These are phyloP conservation scores for Sebastes taczanowskii DNA, from an alignment of 2,797 vertebrate genomes.

Conservation along the genomic window DNA sequence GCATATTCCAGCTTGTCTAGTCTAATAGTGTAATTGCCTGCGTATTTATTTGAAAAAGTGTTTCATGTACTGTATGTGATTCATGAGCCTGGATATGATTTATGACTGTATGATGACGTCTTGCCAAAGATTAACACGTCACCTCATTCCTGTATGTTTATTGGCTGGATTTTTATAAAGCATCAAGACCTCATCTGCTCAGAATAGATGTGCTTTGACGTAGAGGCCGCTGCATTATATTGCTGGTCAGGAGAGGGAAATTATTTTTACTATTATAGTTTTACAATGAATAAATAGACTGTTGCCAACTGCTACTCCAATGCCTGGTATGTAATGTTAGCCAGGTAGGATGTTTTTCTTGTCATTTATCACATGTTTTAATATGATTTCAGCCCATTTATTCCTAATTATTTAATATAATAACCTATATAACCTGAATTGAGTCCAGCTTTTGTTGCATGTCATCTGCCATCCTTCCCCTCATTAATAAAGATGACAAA, in stretches of 20 bases:
- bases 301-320: neutral
- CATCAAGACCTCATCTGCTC: slow-evolving; percentile 51
- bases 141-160: slow-evolving; percentile 51
- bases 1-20: slow-evolving; percentile 14
- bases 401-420: neutral
- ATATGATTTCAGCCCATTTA: neutral
- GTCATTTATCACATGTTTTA: neutral
- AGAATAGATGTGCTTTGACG: slow-evolving; percentile 60
- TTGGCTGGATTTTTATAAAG: slow-evolving; percentile 52
- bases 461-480: neutral
- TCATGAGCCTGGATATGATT: slow-evolving; percentile 6
- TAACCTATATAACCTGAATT: neutral
- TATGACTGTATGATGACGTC: neutral
- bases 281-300: slow-evolving; percentile 33
- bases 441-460: neutral
- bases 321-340: neutral
- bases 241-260: slow-evolving; percentile 31
- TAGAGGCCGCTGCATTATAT: slow-evolving; percentile 18
- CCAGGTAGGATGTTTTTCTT: neutral
- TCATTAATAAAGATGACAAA: neutral
- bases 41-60: neutral
- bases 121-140: slow-evolving; percentile 19
- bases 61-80: neutral
- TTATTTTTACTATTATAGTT: slow-evolving; percentile 22
- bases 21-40: neutral